Percentiles rank a stretch among this genome's conserved stretches.
Evolutionary conservation across 1,140 invertebrate genomes (phyloP).

Genomic region (Papilio polyxenes): DNA sequence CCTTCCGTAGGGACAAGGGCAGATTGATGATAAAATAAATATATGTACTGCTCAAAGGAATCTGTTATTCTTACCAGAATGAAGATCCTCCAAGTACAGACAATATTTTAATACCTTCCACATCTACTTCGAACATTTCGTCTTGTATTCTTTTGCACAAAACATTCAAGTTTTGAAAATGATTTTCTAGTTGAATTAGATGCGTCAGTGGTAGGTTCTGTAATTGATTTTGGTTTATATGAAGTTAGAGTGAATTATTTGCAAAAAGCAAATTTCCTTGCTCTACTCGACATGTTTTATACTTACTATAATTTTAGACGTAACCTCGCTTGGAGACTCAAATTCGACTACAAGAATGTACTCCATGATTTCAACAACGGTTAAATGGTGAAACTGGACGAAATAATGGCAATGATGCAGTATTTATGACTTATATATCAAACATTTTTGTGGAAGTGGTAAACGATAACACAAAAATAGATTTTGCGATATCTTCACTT

Average conservation of each 20-base stretch:
- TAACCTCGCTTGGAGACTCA: conserved; percentile 54
- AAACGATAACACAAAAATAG: conserved; percentile 13
- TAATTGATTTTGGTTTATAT: conserved; percentile 35
- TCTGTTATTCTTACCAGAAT: conserved; percentile 52
- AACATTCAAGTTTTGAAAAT: conserved; percentile 36
- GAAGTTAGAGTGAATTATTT: not conserved
- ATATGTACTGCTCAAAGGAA: conserved; percentile 12
- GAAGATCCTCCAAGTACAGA: conserved; percentile 51
- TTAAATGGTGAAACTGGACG: not conserved
- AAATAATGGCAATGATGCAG: not conserved
- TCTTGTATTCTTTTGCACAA: conserved; percentile 38
- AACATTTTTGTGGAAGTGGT: conserved; percentile 5
- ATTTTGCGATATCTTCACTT: not conserved
- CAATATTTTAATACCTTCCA: conserved; percentile 55
- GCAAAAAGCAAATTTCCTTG: not conserved
- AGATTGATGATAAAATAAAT: not conserved
- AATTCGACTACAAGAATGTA: conserved; percentile 63
- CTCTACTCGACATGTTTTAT: not conserved
- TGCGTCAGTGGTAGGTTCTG: conserved; percentile 49
- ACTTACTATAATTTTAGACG: conserved; percentile 65
- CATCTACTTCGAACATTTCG: conserved; percentile 63
- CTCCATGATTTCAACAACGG: conserved; percentile 42
- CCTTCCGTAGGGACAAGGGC: too few species aligned
- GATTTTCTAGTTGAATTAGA: conserved; percentile 44
- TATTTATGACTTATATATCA: not conserved